Percentiles rank a stretch among this genome's conserved stretches.
Evolutionary conservation across 2,113 vertebrate species (phyloP).

Genomic region (Hypocryptadius cinnamomeus): DNA sequence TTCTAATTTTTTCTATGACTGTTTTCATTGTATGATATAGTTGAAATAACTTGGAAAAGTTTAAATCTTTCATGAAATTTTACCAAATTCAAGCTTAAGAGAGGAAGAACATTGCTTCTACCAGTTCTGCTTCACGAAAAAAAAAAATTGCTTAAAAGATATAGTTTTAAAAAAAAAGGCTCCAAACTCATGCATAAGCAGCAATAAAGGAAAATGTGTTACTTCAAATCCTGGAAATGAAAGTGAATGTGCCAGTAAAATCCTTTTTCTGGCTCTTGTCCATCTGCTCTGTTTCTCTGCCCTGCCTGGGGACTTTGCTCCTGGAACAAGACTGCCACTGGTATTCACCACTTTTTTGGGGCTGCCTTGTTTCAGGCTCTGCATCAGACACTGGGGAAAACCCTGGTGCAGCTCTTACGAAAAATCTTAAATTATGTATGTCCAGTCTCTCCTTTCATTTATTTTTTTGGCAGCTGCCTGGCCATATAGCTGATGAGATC

Average conservation of each 20-base stretch:
- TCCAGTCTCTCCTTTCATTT: background rate
- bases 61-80: background rate
- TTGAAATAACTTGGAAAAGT: background rate
- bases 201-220: background rate
- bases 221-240: constrained; percentile 22
- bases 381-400: background rate
- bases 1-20: background rate
- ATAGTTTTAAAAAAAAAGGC: background rate
- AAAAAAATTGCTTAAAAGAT: background rate
- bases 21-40: background rate
- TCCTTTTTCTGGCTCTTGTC: background rate
- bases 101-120: background rate
- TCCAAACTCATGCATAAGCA: background rate
- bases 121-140: background rate
- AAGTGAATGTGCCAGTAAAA: background rate
- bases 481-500: background rate
- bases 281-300: background rate
- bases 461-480: constrained; percentile 16
- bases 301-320: background rate
- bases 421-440: constrained; percentile 14
- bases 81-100: background rate
- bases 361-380: background rate
- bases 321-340: background rate
- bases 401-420: background rate
- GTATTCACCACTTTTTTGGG: background rate